Percentiles rank a stretch among this genome's conserved stretches.
These are phyloP conservation scores for Lepus timidus DNA, from an alignment of 2,113 vertebrate species.

Conservation along the genomic window DNA sequence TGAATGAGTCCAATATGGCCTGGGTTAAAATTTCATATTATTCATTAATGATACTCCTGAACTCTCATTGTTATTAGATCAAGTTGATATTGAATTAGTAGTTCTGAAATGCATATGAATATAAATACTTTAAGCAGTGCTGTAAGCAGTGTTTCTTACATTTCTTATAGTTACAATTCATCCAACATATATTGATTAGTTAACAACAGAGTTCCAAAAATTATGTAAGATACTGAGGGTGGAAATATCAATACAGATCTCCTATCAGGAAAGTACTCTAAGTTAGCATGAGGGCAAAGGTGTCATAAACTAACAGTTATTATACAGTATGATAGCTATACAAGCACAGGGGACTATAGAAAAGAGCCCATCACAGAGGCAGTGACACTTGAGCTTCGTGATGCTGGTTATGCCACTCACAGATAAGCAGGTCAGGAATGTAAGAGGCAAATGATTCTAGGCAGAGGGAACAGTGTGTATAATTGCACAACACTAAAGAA, in stretches of 20 bases:
- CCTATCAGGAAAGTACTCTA: background rate
- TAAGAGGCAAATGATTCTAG: background rate
- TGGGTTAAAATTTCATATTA: background rate
- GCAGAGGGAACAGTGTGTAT: background rate
- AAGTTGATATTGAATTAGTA: background rate
- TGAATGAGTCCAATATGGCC: background rate
- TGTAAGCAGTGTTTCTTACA: background rate
- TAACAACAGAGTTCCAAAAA: background rate
- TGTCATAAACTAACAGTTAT: background rate
- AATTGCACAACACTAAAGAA: background rate
- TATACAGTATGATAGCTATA: background rate
- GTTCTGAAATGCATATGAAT: background rate
- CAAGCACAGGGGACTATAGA: background rate
- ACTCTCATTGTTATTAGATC: background rate
- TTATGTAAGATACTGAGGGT: background rate
- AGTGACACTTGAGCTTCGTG: background rate
- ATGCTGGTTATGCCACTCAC: background rate
- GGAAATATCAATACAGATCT: background rate
- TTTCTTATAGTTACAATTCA: background rate
- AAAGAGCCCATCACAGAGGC: background rate
- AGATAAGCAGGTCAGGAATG: background rate
- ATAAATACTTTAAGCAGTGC: background rate
- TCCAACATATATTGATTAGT: background rate
- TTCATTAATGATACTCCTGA: background rate
- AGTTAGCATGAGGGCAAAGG: background rate